Evolutionary conservation across 1,140 invertebrate genomes (phyloP), one percentile per base, ranked within the genome.

Genomic region (Pachyrhynchus sulphureomaculatus): DNA sequence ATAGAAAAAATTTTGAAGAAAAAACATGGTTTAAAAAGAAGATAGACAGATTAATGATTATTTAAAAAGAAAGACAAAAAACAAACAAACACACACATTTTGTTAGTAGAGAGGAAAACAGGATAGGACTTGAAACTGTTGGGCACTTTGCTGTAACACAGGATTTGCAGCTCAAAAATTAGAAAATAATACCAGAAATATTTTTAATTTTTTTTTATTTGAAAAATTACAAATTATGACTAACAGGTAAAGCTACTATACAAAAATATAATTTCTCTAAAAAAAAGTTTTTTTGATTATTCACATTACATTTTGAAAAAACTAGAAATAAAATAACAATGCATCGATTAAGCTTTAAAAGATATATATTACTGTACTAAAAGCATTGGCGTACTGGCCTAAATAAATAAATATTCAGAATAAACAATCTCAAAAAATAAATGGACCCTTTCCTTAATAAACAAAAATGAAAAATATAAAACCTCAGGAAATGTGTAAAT

Each of bases 31-130:
- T n/a, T 13, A 18, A 33, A 29, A 49, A 34, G 15, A 49, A 34
- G n/a, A 49, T n/a, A n/a, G 26, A 29, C 8, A 8, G 21, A 0
- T 45, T 29, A 29, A 29, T 9, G 26, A 29, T 29, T 29, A 56
- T 13, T 48, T 17, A 29, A 49, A 58, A 49, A 18, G 39, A 29
- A 15, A 47, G 18, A 47, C 33, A 33, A 47, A 26, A 62, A 62
- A 48, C 37, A 58, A 52, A 59, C 54, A 49, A 56, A 55, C 32
- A 65, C 51, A 60, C 56, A 65, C 51, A 60, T 26, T 36, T n/a
- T 37, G 56, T 65, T 65, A 65, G 62, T 65, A 36, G 56, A 47
- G 13, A 37, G 55, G 51, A 60, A 15, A 5, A 36, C 4, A 8
- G 45, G 24, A 48, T 23, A n/a, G 36, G 18, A n/a, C 33, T n/a